phyloP scores from a whole-genome alignment of 2,888 invertebrate genomes.

The Athalia rosae region DNA sequence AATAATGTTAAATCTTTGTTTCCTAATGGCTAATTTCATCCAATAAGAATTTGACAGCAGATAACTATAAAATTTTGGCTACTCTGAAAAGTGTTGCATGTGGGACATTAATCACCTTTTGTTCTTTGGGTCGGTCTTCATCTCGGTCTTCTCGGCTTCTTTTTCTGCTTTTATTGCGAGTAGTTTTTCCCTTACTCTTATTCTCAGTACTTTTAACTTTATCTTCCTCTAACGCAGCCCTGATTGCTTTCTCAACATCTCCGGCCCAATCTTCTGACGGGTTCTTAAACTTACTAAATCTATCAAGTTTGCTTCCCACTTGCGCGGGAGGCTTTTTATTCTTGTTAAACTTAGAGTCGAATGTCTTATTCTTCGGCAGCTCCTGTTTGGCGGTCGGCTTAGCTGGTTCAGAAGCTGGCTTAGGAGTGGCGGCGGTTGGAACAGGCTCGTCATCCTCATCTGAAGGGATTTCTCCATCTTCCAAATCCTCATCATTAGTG shows the following conservation, averaged over 20 bases:
- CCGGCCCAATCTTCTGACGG: conserved; percentile 85
- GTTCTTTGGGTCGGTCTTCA: conserved; percentile 75
- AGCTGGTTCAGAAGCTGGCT: conserved; percentile 53
- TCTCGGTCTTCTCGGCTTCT: conserved; percentile 72
- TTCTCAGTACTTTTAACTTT: conserved; percentile 66
- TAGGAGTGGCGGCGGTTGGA: conserved; percentile 51
- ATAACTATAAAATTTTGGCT: too few relatives aligned
- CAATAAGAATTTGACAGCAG: too few relatives aligned
- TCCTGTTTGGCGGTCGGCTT: conserved; percentile 68
- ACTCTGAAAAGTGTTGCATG: not conserved
- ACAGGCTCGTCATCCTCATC: conserved; percentile 77
- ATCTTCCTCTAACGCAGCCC: conserved; percentile 84
- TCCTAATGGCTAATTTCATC: too few relatives aligned
- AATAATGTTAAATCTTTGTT: not conserved
- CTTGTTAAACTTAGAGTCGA: conserved; percentile 65
- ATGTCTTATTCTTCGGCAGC: conserved; percentile 67
- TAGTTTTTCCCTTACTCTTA: conserved; percentile 63
- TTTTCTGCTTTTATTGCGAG: conserved; percentile 63
- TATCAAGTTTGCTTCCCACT: conserved; percentile 64
- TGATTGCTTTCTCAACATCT: conserved; percentile 86
- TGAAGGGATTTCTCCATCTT: conserved; percentile 91
- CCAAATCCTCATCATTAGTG: conserved; percentile 80
- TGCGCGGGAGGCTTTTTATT: conserved; percentile 61
- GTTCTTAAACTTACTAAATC: conserved; percentile 75
- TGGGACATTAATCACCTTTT: conserved; percentile 61